A percentile compares a stretch with the other conserved stretches of the same genome.
These are phyloP conservation scores for Pocillopora meandrina DNA, from an alignment of 92 coral and sea anemone species.

Conservation along the genomic window DNA sequence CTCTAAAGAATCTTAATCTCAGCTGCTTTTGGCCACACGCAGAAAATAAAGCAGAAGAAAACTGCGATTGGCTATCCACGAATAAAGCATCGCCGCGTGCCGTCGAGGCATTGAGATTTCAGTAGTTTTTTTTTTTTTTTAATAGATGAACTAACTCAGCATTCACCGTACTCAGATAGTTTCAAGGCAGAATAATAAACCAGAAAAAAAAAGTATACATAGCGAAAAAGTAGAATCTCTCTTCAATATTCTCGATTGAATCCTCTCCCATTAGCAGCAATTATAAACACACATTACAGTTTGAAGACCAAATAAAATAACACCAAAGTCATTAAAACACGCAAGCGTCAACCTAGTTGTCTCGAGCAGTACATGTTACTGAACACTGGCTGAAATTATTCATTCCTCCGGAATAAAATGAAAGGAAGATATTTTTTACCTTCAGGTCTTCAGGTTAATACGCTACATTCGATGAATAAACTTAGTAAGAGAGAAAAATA, in stretches of 20 bases:
- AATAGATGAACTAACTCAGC: not conserved
- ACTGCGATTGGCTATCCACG: not conserved
- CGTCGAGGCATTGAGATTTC: not conserved
- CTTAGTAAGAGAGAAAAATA: too few relatives aligned
- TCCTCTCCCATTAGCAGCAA: not conserved
- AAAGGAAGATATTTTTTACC: too few relatives aligned
- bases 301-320: not conserved
- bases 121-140: not conserved
- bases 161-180: not conserved
- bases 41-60: not conserved
- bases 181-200: not conserved
- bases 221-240: not conserved
- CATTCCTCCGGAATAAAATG: too few relatives aligned
- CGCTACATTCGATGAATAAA: too few relatives aligned
- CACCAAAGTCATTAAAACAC: too few relatives aligned
- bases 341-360: too few relatives aligned
- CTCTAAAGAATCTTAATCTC: not conserved
- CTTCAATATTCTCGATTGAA: not conserved
- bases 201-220: not conserved
- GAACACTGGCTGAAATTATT: too few relatives aligned
- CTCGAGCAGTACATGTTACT: too few relatives aligned
- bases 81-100: not conserved
- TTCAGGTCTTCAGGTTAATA: too few relatives aligned
- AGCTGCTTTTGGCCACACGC: not conserved
- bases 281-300: not conserved